Evolutionary conservation across 2,113 vertebrate genomes (phyloP), one percentile per base, ranked within the genome.

Genomic region (Indicator indicator): DNA sequence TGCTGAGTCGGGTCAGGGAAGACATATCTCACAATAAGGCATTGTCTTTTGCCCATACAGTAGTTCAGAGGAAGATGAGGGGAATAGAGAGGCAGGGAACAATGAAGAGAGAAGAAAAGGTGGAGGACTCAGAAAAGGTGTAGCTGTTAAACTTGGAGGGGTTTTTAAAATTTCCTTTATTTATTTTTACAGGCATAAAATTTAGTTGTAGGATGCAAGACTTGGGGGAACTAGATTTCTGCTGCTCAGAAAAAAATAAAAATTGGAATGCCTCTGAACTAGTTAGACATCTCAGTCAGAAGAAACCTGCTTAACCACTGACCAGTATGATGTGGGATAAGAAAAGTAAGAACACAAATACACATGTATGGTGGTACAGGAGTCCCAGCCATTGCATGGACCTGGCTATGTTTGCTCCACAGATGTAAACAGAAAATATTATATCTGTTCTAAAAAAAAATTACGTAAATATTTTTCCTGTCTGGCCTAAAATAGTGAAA

Each of bases 401-500:
- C 81, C 81, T 91, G 68, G 6, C 52, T 80, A 60, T 74, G 14
- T 48, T 77, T 4, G 2, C 20, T 78, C 75, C 67, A 44, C 76
- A 64, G 77, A 85, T n/a, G n/a, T 77, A 93, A 94, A 91, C 52
- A 88, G 72, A 83, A 91, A 89, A 68, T 28, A 83, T 89, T 85
- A 93, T 85, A 93, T 48, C 18, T 86, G 52, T 63, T 56, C 75
- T 78, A 86, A 44, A 55, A 33, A 83, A 38, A 38, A 26, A 9
- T 11, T 44, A 44, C 42, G 12, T 65, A 89, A 93, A 92, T 94
- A 88, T 93, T 94, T 93, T 97, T 88, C 88, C 73, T 0, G 3
- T 80, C 79, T 95, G 48, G 59, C 65, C 50, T 75, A 56, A 94
- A 97, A 95, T 83, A 91, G 92, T 42, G 54, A 90, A 94, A 93